These are phyloP conservation scores for Rhineura floridana DNA, from an alignment of 2,113 vertebrate genomes.

Conservation along the genomic window DNA sequence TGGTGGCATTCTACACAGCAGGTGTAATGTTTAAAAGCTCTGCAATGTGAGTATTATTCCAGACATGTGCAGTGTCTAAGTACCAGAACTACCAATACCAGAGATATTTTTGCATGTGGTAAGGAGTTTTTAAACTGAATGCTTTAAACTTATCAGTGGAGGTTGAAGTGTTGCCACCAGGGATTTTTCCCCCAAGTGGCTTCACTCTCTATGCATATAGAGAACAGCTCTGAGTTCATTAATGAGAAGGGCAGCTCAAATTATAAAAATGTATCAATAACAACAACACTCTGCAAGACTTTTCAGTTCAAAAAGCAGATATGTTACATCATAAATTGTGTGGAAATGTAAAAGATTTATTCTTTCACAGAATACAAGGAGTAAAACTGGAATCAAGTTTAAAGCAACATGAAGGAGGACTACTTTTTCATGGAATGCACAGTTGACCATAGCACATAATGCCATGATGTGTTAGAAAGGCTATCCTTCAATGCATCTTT, in stretches of 20 bases:
- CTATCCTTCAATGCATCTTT: background rate
- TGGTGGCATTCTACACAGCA: background rate
- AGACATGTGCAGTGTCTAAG: background rate
- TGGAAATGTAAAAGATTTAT: constrained; percentile 1
- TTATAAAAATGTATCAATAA: background rate
- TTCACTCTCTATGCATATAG: background rate
- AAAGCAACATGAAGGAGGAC: background rate
- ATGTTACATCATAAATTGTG: background rate
- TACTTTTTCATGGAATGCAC: background rate
- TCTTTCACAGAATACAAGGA: background rate
- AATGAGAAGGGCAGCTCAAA: background rate
- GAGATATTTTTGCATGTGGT: background rate
- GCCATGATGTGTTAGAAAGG: background rate
- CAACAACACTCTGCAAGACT: background rate
- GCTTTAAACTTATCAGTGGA: no score
- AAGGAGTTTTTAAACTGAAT: background rate
- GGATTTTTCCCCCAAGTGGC: background rate
- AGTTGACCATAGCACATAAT: background rate
- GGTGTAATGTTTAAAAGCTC: background rate
- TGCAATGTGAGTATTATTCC: background rate
- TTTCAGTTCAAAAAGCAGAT: background rate
- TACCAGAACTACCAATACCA: background rate
- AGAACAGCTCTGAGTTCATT: background rate
- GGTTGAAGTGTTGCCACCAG: background rate
- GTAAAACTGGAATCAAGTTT: background rate